Evolutionary conservation across 2,113 vertebrate species (phyloP).

Genomic region (Hypanus sabinus): DNA sequence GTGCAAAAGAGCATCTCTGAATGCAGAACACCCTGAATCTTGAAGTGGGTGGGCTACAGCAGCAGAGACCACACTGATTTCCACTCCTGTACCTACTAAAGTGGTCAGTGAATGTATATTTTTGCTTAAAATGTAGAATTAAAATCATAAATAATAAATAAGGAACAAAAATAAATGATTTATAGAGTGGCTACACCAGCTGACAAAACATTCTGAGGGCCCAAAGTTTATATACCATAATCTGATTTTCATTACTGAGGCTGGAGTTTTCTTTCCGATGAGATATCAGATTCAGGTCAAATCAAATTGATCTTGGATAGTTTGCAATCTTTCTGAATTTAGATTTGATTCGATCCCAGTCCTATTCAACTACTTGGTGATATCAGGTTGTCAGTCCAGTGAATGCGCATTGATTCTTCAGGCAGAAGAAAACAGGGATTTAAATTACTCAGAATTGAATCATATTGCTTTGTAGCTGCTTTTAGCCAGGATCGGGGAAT

Average conservation of each 20-base stretch:
- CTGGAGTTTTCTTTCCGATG: neutral
- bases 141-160: neutral
- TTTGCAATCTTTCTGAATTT: conserved; percentile 5
- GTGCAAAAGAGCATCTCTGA: no score
- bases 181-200: neutral
- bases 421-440: neutral
- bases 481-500: neutral
- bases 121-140: neutral
- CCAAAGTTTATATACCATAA: neutral
- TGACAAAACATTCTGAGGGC: neutral
- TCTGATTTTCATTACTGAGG: neutral
- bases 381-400: neutral
- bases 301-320: conserved; percentile 3
- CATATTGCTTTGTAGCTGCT: neutral
- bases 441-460: conserved; percentile 21
- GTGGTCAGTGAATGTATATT: neutral
- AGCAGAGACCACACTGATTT: no score
- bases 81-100: no score
- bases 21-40: no score
- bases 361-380: neutral
- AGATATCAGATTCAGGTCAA: neutral
- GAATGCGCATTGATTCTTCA: neutral
- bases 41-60: no score
- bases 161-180: no score
- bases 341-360: neutral